Percentiles rank a stretch among this genome's conserved stretches.
Conservation (phyloP, 2,113 vertebrate species). For the Corvus moneduloides region DNA sequence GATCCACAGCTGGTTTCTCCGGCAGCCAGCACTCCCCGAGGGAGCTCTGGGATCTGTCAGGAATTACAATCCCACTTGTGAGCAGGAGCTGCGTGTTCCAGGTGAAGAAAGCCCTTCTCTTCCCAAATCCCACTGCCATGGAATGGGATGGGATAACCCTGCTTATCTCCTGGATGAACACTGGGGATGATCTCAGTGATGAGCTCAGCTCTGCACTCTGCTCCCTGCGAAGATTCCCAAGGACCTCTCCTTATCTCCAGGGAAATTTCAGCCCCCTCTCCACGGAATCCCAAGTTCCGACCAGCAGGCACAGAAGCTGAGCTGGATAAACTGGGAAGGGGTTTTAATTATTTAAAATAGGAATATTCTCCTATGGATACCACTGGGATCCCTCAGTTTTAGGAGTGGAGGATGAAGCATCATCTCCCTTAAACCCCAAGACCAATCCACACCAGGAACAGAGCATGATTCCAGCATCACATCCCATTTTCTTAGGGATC, state of each 20-base stretch:
- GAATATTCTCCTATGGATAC: not conserved
- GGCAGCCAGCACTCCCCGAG: not conserved
- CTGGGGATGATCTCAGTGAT: not conserved
- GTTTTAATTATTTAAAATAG: not conserved
- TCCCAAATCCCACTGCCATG: not conserved
- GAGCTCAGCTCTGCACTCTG: not conserved
- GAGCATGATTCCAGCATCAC: too few species aligned
- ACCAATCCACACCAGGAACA: not conserved
- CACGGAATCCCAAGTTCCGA: not conserved
- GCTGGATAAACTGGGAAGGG: not conserved
- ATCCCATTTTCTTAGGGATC: not conserved
- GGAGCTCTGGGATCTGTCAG: not conserved
- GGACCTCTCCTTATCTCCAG: not conserved
- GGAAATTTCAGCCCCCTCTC: not conserved
- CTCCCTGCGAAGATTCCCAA: not conserved
- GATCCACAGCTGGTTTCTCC: rapidly evolving
- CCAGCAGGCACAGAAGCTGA: not conserved
- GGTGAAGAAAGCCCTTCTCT: not conserved
- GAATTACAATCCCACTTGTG: not conserved
- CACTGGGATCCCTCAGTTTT: not conserved
- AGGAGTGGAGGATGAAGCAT: not conserved
- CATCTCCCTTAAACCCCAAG: not conserved
- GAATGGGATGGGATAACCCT: not conserved
- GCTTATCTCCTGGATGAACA: not conserved
- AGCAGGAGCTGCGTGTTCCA: not conserved